Evolutionary conservation across 2,888 invertebrate species (phyloP).

Genomic region (Melolontha melolontha): DNA sequence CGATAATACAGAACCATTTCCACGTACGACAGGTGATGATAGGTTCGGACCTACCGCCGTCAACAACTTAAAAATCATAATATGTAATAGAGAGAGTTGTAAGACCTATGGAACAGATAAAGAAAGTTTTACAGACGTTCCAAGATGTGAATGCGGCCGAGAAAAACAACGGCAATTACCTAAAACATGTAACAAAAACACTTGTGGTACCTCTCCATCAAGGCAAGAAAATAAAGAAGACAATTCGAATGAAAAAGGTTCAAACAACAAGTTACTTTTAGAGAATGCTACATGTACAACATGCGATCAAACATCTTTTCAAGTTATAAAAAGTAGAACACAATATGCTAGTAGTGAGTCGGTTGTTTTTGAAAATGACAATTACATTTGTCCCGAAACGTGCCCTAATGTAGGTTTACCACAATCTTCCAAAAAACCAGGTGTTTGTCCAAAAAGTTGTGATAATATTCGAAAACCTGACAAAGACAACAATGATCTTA

Average conservation of each 20-base stretch:
- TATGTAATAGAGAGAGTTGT: constrained; percentile 30
- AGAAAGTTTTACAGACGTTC: constrained; percentile 13
- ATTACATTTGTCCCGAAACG: constrained; percentile 6
- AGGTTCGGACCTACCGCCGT: constrained; percentile 7
- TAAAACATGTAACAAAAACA: constrained; percentile 6
- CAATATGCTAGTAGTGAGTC: constrained; percentile 24
- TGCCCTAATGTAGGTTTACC: constrained; percentile 5
- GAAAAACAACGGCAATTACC: constrained; percentile 3
- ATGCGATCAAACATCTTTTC: constrained; percentile 27
- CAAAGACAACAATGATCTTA: constrained; percentile 1
- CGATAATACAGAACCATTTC: not conserved
- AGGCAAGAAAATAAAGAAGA: constrained; percentile 6
- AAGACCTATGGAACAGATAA: constrained; percentile 6
- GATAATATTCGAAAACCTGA: not conserved
- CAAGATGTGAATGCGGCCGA: constrained; percentile 18
- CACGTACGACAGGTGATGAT: not conserved
- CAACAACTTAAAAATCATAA: constrained; percentile 31
- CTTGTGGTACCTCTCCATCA: not conserved
- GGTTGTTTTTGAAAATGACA: constrained; percentile 3
- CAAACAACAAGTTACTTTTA: constrained; percentile 9
- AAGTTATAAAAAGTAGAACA: constrained; percentile 32
- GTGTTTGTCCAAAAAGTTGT: constrained; percentile 23
- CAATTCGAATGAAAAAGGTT: not conserved
- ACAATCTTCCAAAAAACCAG: not conserved
- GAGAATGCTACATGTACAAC: constrained; percentile 32